These are phyloP conservation scores for Meiosimyza decipiens DNA, from an alignment of 2,888 invertebrate genomes.

Conservation along the genomic window DNA sequence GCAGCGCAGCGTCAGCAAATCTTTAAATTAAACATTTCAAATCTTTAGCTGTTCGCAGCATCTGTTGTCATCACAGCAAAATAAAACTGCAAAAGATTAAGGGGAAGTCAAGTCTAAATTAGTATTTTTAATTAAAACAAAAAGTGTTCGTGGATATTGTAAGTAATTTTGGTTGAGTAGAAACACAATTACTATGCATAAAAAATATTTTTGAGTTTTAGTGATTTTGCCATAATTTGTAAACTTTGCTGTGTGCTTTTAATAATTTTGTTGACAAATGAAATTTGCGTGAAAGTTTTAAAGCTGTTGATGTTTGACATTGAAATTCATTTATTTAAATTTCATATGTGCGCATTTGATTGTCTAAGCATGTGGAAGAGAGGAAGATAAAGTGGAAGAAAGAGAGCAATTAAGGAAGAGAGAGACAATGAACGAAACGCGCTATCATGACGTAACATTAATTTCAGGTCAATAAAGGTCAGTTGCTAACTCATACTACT, in stretches of 20 bases:
- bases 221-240: conserved; percentile 33
- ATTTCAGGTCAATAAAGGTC: too few relatives aligned
- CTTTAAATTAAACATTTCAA: conserved; percentile 30
- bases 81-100: conserved; percentile 28
- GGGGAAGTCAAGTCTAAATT: neutral
- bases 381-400: too few relatives aligned
- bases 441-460: too few relatives aligned
- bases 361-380: too few relatives aligned
- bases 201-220: too few relatives aligned
- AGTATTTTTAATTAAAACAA: neutral
- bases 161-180: too few relatives aligned
- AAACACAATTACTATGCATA: too few relatives aligned
- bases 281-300: conserved; percentile 1
- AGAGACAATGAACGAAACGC: too few relatives aligned
- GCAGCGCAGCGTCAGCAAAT: conserved; percentile 39
- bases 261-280: conserved; percentile 39
- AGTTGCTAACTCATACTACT: too few relatives aligned
- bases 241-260: conserved; percentile 33
- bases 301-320: conserved; percentile 2
- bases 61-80: conserved; percentile 35
- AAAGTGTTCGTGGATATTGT: too few relatives aligned
- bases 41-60: conserved; percentile 33
- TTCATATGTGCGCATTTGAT: too few relatives aligned
- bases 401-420: too few relatives aligned
- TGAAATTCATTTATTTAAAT: neutral